Conservation (phyloP, 2,113 vertebrate species). For the Scomber scombrus region DNA sequence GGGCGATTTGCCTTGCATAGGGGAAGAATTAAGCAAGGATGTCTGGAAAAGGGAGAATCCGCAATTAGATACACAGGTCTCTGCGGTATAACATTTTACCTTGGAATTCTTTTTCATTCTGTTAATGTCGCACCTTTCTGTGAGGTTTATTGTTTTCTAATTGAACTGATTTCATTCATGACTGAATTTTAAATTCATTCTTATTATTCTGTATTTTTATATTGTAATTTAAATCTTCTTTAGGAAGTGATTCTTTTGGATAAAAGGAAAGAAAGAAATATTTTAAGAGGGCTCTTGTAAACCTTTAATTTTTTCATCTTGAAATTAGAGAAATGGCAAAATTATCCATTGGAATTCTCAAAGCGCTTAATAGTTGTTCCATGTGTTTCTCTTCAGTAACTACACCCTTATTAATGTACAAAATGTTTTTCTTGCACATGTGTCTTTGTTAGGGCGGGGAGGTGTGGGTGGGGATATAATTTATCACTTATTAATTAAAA, state of each 20-base stretch:
- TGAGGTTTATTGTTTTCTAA: conserved; percentile 12
- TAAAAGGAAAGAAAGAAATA: background rate
- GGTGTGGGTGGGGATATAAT: background rate
- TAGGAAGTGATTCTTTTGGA: background rate
- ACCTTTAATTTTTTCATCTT: background rate
- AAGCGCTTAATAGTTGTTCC: conserved; percentile 13
- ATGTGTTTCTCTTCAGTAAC: conserved; percentile 85
- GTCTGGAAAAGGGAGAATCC: conserved; percentile 55
- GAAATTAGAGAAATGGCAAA: conserved; percentile 30
- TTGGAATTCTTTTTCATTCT: conserved; percentile 39
- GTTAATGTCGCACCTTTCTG: conserved; percentile 8
- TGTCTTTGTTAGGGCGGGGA: conserved; percentile 12
- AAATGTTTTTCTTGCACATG: conserved; percentile 12
- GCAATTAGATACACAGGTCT: conserved; percentile 53
- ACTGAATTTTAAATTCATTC: conserved; percentile 7
- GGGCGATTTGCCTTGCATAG: conserved; percentile 82
- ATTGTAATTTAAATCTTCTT: background rate
- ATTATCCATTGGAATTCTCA: conserved; percentile 67
- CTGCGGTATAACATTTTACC: conserved; percentile 42
- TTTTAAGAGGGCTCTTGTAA: background rate
- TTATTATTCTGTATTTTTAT: background rate
- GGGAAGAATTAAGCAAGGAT: conserved; percentile 76
- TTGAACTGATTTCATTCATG: conserved; percentile 11
- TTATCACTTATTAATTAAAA: background rate
- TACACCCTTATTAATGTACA: conserved; percentile 77